These are phyloP conservation scores for Orchesellides sinensis DNA, from an alignment of 2,888 invertebrate species.

Conservation along the genomic window DNA sequence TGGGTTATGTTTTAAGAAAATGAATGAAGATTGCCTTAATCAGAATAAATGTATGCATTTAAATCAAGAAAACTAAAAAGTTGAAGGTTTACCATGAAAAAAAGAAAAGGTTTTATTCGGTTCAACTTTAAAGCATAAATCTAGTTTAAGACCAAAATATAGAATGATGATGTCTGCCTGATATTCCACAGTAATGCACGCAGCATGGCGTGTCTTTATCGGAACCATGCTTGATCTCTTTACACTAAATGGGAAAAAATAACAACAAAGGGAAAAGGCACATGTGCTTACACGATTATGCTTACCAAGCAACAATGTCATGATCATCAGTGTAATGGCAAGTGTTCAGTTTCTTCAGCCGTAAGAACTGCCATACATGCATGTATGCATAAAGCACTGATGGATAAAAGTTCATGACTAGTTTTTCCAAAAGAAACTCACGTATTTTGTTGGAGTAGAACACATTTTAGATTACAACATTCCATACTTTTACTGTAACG, in stretches of 20 bases:
- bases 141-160: no score
- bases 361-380: no score
- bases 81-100: no score
- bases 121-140: no score
- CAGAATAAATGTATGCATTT: neutral
- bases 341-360: constrained; percentile 1
- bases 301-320: neutral
- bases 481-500: constrained; percentile 23
- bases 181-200: neutral
- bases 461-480: constrained; percentile 14
- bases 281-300: neutral
- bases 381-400: neutral
- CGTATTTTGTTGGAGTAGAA: constrained; percentile 26
- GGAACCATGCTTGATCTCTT: neutral
- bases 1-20: neutral
- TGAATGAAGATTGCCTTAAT: neutral
- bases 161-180: no score
- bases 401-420: constrained; percentile 19
- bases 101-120: no score
- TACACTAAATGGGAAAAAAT: neutral
- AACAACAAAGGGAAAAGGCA: neutral
- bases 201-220: neutral
- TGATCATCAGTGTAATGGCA: constrained; percentile 5
- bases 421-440: constrained; percentile 1
- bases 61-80: constrained; percentile 6